Evolutionary conservation across 2,888 invertebrate genomes (phyloP), one percentile per base, ranked within the genome.

Genomic region (Panopea generosa): DNA sequence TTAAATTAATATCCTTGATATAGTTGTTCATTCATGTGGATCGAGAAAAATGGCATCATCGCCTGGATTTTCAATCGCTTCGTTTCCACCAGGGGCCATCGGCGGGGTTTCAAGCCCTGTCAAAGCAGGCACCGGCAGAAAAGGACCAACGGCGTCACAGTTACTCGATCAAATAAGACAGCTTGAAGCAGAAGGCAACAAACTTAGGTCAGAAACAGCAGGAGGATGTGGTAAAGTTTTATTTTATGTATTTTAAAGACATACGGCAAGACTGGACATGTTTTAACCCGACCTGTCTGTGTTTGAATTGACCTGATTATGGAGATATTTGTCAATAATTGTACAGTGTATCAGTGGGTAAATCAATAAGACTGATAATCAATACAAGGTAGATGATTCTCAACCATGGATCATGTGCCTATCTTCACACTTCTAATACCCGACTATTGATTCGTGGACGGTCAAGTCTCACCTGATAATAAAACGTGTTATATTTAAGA

Each of bases 121-220:
- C 4, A 78, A 78, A 49, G 52, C 74, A 7, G 68, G 68, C 16
- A 29, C 18, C 22, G 27, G 26, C 7, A 50, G 78, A 14, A 74
- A 63, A 65, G 63, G 67, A n/a, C 74, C 74, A 11, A 67, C 78
- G 11, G 78, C 78, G 2, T 52, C 74, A 4, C 83, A 85, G 47
- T 69, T 85, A 14, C 63, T 85, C 9, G 86, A 89, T 24, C 86
- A 89, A 53, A 89, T 89, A 52, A 81, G 78, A 14, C 77, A 82
- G 24, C 71, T 88, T 20, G 88, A 89, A 77, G 83, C 85, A 18
- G 88, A 89, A 65, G 88, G 88, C 61, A 80, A 85, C 61, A 89
- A 87, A 66, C 71, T 89, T n/a, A 67, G 88, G 57, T 71, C 84
- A 18, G 79, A 72, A 3, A 29, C 74, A 3, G 20, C 67, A 20